These are phyloP conservation scores for Galeruca laticollis DNA, from an alignment of 2,888 invertebrate species.

Conservation along the genomic window DNA sequence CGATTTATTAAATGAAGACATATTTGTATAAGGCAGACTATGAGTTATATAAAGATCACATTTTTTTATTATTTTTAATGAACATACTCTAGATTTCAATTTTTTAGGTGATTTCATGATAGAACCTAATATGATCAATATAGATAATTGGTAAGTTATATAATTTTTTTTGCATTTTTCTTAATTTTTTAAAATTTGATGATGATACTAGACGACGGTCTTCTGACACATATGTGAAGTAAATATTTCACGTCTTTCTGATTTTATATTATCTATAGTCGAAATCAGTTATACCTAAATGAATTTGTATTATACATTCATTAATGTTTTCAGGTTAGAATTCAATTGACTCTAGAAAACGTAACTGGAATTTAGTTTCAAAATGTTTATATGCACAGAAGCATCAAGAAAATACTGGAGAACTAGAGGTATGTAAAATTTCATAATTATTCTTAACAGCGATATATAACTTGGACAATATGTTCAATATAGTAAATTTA, in stretches of 20 bases:
- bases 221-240: constrained; percentile 58
- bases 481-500: no score
- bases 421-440: no score
- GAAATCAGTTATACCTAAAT: no score
- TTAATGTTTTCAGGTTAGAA: constrained; percentile 5
- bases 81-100: not conserved
- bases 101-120: not conserved
- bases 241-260: constrained; percentile 48
- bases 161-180: not conserved
- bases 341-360: not conserved
- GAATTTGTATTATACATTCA: no score
- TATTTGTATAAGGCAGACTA: constrained; percentile 50
- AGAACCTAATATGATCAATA: not conserved
- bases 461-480: no score
- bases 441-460: no score
- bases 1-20: constrained; percentile 45
- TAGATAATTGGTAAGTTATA: not conserved
- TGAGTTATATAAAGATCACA: constrained; percentile 18
- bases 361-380: no score
- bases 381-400: no score
- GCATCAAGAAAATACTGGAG: no score
- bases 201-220: constrained; percentile 60
- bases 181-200: constrained; percentile 33
- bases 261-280: constrained; percentile 7
- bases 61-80: not conserved